These are phyloP conservation scores for Cavia aperea DNA, from an alignment of 2,113 vertebrate genomes.

Conservation along the genomic window DNA sequence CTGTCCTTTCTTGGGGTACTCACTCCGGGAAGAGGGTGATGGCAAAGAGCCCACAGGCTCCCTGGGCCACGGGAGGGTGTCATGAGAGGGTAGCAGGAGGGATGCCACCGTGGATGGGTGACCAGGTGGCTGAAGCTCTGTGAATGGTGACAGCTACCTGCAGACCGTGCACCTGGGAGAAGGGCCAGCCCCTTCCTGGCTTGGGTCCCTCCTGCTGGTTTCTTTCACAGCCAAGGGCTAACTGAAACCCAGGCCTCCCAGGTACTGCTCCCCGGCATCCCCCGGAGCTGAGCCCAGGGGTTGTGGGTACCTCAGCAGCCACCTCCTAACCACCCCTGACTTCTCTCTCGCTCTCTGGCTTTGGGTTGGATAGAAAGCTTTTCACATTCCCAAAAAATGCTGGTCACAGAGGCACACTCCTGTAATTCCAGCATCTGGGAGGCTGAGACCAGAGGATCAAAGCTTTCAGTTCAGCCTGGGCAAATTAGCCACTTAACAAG, in stretches of 20 bases:
- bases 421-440: neutral
- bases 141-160: neutral
- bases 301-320: neutral
- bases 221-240: no score
- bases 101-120: accelerated
- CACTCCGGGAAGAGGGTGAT: neutral
- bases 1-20: neutral
- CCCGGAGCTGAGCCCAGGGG: neutral
- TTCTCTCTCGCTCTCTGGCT: neutral
- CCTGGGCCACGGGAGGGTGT: accelerated
- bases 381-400: neutral
- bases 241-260: neutral
- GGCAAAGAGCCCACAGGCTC: neutral
- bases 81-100: no score
- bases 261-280: accelerated
- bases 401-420: no score
- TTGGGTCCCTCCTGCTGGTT: neutral
- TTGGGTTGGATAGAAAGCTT: neutral
- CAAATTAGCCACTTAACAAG: neutral
- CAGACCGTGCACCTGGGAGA: neutral
- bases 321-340: neutral
- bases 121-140: neutral
- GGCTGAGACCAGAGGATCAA: neutral
- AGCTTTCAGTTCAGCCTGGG: neutral
- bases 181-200: no score